Base-by-base conservation (phyloP, 1,140 invertebrate genomes). In the Solenopsis fugax region DNA sequence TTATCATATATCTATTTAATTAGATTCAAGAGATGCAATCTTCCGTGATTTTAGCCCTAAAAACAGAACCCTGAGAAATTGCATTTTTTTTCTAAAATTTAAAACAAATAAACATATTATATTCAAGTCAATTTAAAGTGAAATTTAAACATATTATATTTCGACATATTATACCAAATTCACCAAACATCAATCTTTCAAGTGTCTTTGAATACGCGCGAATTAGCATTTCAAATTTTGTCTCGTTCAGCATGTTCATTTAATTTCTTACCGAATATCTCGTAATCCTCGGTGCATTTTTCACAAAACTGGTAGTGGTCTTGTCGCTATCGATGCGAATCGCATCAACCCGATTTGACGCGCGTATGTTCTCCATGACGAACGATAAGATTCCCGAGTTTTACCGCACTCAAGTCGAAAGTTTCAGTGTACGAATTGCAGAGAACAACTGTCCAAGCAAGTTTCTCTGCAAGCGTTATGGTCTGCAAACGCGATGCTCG, bases 231-330 rank as follows among this genome's bases (percentile, higher is more conserved):
- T 54, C 1, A 75, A 60, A 58, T 73, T 37, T 48, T 12, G 12
- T 65, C 16, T 21, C 7, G 9, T 37, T 13, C 21, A 21, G 0
- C 7, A 13, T 52, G 4, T 56, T 41, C 71, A 16, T 18, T 18
- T 24, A 24, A 45, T 0, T 56, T 76, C 93, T 94, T 92, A 94
- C 94, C 93, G 94, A 91, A 67, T 94, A 94, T 92, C 89, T 93
- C 12, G 88, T 60, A 18, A 92, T 91, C 89, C 92, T 93, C 45
- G 91, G 91, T 16, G 87, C 88, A 92, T 93, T 78, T 88, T 93
- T 93, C 16, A 88, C 86, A 67, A 94, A 94, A 56, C 58, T 92
- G 18, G 89, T 91, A 9, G 91, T 45, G 76, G 88, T 91, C 52
- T 93, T 93, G 60, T 87, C 87, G 16, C 34, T 78, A 1, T 90